Base-by-base conservation (phyloP, 2,113 vertebrate genomes). In the Athene cunicularia region DNA sequence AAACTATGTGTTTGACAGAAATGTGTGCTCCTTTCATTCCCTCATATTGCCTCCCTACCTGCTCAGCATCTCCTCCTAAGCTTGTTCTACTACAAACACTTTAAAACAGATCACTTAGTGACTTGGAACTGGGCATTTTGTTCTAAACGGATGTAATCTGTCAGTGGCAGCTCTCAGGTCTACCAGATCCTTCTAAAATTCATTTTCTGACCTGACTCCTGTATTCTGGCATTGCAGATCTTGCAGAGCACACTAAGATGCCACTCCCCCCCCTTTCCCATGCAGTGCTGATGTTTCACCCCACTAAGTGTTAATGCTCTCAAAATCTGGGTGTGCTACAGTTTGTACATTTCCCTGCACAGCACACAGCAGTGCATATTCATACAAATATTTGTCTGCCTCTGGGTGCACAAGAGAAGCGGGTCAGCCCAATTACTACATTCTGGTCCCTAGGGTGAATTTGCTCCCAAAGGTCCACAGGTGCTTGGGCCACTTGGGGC, bases 371-470 rank as follows among this genome's bases (percentile, higher is more conserved):
- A 3, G 16, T 62, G 4, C 22, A 24, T 59, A 16, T 75, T 50
- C 8, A 3, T 75, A 22, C 16, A 79, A 72, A 50, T 59, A 59
- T 50, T 16, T 88, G 37, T 2, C 59, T 93, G n/a, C 32, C 56
- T 82, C 28, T 45, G 32, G 14, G 4, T 39, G 19, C 80, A 39
- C 9, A 80, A 70, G 52, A 80, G 12, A 52, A 7, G 3, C 71
- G 3, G 13, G 6, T 68, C 18, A 73, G 0, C 0, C 22, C 1
- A 2, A 1, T 64, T 63, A 30, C 53, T 66, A 30, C 5, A 0
- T 76, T 75, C 58, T 83, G 20, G 33, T 75, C 15, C 18, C 45
- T 76, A 0, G 0, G 0, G 56, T 67, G 79, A 76, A 64, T 93
- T 83, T 83, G 72, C n/a, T 91, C 63, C 35, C 28, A 59, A 59